These are phyloP conservation scores for Neopipo cinnamomea DNA, from an alignment of 2,113 vertebrate genomes.

Conservation along the genomic window DNA sequence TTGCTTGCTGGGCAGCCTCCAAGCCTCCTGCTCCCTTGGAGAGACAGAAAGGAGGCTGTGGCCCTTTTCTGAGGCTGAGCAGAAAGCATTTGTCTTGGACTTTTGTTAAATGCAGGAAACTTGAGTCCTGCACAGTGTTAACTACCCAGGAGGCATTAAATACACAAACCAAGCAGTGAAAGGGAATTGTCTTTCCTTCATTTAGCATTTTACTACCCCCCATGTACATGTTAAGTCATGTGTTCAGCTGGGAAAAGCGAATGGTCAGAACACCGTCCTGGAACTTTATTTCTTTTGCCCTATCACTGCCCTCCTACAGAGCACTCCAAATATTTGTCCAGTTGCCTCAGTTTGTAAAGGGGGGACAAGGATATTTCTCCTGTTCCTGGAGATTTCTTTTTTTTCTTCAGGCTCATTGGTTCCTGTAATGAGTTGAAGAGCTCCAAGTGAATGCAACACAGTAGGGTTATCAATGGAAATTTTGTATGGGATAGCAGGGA, in stretches of 20 bases:
- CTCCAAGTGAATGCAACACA: not conserved
- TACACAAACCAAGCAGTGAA: not conserved
- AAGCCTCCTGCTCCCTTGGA: not conserved
- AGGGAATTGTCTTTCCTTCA: not conserved
- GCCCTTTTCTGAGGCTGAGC: not conserved
- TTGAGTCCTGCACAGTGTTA: not conserved
- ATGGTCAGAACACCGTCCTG: not conserved
- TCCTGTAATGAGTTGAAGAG: not conserved
- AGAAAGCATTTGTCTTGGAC: not conserved
- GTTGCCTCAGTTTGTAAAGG: not conserved
- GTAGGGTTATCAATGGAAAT: not conserved
- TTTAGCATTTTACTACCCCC: not conserved
- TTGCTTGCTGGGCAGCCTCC: not conserved
- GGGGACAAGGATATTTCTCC: not conserved
- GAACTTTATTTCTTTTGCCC: not conserved
- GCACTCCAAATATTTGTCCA: not conserved
- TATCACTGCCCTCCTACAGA: not conserved
- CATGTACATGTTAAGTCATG: not conserved
- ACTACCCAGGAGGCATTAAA: not conserved
- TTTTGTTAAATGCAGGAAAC: conserved; percentile 1
- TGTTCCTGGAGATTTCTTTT: not conserved
- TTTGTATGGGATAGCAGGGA: not conserved
- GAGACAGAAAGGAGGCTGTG: not conserved
- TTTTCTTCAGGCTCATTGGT: not conserved
- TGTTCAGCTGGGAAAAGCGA: not conserved